Evolutionary conservation across 2,888 invertebrate genomes (phyloP).

Genomic region (Acronicta psi): DNA sequence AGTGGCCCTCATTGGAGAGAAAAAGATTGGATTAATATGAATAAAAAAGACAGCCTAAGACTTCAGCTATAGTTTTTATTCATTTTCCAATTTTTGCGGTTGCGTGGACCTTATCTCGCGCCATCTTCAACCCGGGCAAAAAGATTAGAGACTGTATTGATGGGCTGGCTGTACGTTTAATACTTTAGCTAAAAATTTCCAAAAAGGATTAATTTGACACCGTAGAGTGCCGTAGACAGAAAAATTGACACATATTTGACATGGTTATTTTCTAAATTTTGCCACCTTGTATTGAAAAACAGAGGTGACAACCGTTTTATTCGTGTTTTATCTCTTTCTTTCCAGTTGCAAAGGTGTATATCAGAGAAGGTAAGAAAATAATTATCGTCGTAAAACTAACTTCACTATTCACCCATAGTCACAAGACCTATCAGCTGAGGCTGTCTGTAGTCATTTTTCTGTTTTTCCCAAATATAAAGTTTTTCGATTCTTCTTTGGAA

Average conservation of each 20-base stretch:
- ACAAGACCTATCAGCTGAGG: conserved; percentile 90
- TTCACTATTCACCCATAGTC: conserved; percentile 77
- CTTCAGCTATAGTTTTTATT: too few species aligned
- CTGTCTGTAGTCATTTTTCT: conserved; percentile 69
- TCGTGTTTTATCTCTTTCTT: conserved; percentile 75
- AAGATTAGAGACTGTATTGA: too few species aligned
- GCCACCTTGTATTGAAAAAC: conserved; percentile 38
- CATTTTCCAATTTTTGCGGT: too few species aligned
- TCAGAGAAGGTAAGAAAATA: conserved; percentile 83
- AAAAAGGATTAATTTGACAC: conserved; percentile 27
- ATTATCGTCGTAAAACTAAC: conserved; percentile 64
- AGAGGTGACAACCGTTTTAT: conserved; percentile 69
- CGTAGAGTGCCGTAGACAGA: too few species aligned
- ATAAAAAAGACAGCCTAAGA: too few species aligned
- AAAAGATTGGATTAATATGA: too few species aligned
- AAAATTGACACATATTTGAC: conserved; percentile 46
- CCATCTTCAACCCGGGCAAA: too few species aligned
- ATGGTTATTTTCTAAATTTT: conserved; percentile 55
- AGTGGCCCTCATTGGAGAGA: too few species aligned
- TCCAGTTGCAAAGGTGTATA: conserved; percentile 70
- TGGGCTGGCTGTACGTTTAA: background rate
- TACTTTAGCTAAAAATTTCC: conserved; percentile 1
- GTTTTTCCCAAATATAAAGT: conserved; percentile 70
- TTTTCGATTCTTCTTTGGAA: conserved; percentile 65
- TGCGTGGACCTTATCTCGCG: too few species aligned